phyloP scores from a whole-genome alignment of 2,113 vertebrate genomes.

The Nettapus auritus region DNA sequence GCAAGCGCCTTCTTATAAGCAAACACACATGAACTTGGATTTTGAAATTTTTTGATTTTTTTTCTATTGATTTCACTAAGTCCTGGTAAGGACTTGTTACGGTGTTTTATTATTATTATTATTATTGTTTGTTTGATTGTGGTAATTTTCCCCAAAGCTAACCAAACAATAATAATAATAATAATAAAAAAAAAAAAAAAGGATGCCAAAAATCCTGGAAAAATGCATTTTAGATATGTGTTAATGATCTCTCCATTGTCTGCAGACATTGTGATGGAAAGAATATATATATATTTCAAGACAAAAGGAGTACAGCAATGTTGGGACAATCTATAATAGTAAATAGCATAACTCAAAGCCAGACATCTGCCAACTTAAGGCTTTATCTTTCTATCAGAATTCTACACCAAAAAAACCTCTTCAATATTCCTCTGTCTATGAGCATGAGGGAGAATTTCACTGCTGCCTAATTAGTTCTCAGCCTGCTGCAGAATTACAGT shows the following conservation, averaged over 20 bases:
- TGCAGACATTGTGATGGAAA: background rate
- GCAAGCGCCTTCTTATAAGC: background rate
- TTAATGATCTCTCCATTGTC: background rate
- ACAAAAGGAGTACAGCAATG: background rate
- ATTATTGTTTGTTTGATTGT: background rate
- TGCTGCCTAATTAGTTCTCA: background rate
- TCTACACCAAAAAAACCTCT: background rate
- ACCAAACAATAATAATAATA: background rate
- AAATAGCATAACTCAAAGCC: background rate
- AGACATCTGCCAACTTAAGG: background rate
- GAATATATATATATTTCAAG: background rate
- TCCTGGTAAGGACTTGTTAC: background rate
- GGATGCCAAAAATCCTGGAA: background rate
- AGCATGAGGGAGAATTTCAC: background rate
- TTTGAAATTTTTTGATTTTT: background rate
- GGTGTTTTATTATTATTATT: background rate
- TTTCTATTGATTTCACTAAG: background rate
- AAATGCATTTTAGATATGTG: background rate
- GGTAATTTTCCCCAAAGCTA: background rate
- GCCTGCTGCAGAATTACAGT: background rate
- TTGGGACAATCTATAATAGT: background rate
- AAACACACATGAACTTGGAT: background rate
- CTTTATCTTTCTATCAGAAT: background rate
- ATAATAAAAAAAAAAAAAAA: no score
- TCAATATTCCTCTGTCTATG: background rate